These are phyloP conservation scores for Enteromius trimaculatus DNA, from an alignment of 2,797 vertebrate species.

Conservation along the genomic window DNA sequence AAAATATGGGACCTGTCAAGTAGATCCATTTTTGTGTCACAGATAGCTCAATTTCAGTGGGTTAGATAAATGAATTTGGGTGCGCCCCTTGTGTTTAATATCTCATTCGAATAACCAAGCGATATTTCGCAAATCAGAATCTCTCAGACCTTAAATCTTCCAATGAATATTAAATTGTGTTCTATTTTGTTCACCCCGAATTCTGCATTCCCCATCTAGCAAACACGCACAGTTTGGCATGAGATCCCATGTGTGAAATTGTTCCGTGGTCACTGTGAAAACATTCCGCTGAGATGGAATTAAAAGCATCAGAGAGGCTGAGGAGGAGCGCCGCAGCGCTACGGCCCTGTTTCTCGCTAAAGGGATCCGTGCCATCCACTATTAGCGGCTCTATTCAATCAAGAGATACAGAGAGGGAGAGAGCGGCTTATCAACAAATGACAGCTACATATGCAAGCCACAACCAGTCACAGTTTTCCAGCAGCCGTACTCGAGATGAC, in stretches of 20 bases:
- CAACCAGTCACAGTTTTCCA: constrained; percentile 28
- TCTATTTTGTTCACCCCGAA: constrained; percentile 50
- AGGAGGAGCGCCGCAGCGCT: background rate
- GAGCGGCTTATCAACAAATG: constrained; percentile 30
- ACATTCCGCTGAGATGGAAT: constrained; percentile 62
- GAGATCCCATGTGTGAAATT: constrained; percentile 74
- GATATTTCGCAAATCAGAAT: constrained; percentile 45
- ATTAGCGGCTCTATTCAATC: constrained; percentile 45
- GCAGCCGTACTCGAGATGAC: constrained; percentile 29
- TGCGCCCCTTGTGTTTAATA: constrained; percentile 35
- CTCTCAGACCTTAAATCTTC: constrained; percentile 43
- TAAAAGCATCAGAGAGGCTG: constrained; percentile 52
- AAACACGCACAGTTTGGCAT: constrained; percentile 58
- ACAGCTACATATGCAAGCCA: constrained; percentile 22
- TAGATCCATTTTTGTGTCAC: constrained; percentile 36
- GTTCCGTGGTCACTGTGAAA: constrained; percentile 66
- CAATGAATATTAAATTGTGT: constrained; percentile 56
- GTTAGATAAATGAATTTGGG: constrained; percentile 50
- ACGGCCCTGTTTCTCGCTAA: constrained; percentile 13
- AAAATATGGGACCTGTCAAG: constrained; percentile 17
- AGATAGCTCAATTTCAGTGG: constrained; percentile 21
- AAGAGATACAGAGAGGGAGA: constrained; percentile 25
- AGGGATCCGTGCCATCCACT: constrained; percentile 32
- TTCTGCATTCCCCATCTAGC: constrained; percentile 38
- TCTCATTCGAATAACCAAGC: constrained; percentile 46